A percentile compares a stretch with the other conserved stretches of the same genome.
Conservation (phyloP, 2,888 invertebrate species). For the Nymphalis polychloros region DNA sequence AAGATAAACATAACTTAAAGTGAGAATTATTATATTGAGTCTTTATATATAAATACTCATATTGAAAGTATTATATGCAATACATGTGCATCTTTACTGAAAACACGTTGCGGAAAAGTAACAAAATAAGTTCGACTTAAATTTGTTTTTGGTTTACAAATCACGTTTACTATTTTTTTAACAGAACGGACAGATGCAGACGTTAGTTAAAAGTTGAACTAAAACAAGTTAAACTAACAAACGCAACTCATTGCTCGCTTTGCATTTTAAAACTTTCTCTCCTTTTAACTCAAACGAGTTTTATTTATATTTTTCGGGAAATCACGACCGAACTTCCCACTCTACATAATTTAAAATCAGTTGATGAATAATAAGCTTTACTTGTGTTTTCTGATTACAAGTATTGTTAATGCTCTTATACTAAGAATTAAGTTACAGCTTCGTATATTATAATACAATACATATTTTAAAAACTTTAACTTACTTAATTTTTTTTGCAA, state of each 20-base stretch:
- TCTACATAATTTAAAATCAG: constrained; percentile 7
- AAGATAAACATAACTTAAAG: too few species aligned
- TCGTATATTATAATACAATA: too few species aligned
- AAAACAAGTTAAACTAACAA: constrained; percentile 24
- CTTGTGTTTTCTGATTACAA: not conserved
- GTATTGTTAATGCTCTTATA: not conserved
- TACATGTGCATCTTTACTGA: not conserved
- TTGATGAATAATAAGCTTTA: not conserved
- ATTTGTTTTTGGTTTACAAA: constrained; percentile 7
- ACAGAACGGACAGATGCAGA: constrained; percentile 12
- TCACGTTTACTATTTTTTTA: constrained; percentile 11
- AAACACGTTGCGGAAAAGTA: not conserved
- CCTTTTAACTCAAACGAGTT: constrained; percentile 21
- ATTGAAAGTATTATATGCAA: not conserved
- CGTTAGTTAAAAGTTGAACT: constrained; percentile 22
- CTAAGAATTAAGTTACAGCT: too few species aligned
- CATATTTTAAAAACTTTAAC: too few species aligned
- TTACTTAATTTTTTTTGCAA: too few species aligned
- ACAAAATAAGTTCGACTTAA: constrained; percentile 3
- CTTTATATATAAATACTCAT: too few species aligned
- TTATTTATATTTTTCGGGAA: constrained; percentile 20
- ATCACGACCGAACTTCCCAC: constrained; percentile 11
- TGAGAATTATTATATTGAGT: too few species aligned
- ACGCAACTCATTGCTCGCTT: constrained; percentile 20
- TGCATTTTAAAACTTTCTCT: constrained; percentile 21